Evolutionary conservation across 2,888 invertebrate species (phyloP), one percentile per base, ranked within the genome.

Genomic region (Hydriomena furcata): DNA sequence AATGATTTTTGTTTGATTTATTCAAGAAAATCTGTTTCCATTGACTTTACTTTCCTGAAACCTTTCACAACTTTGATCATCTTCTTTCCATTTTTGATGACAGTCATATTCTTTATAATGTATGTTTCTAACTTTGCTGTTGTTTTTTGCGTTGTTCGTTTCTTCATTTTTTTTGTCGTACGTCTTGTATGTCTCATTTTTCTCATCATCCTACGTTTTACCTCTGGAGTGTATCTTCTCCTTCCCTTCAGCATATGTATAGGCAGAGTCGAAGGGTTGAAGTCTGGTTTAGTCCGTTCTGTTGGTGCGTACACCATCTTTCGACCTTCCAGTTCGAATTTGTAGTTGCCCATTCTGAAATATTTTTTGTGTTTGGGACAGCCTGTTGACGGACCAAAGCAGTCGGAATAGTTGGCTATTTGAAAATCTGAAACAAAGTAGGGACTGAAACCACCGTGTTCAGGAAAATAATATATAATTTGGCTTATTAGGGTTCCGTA

Each of bases 61-160:
- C 69, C 70, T 60, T 75, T 80, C 0, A 79, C 20, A 5, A 80
- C 52, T 52, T 71, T 81, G 1, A 69, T n/a, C 12, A 63, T 43
- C 25, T 49, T 64, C 17, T 49, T 73, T 0, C 81, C 77, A 36
- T 76, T 67, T 44, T 57, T 76, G 5, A 68, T 44, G 0, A 79
- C 48, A 0, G 61, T 60, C 12, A 64, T 60, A 10, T 58, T 73
- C 42, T 58, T 74, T 10, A 77, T 37, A 6, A 76, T 44, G 0
- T 68, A 56, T 1, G 68, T 67, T 4, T 54, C 38, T 40, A 2
- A 17, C 1, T 31, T 34, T 31, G 23, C 37, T 27, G 38, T 43
- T 6, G 43, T 31, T 31, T 44, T 51, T 34, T 32, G 37, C 36
- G 21, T 13, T 23, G 52, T 56, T 21, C 25, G 2, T 23, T 24